Evolutionary conservation across 1,140 invertebrate genomes (phyloP).

Genomic region (Eumeta japonica): DNA sequence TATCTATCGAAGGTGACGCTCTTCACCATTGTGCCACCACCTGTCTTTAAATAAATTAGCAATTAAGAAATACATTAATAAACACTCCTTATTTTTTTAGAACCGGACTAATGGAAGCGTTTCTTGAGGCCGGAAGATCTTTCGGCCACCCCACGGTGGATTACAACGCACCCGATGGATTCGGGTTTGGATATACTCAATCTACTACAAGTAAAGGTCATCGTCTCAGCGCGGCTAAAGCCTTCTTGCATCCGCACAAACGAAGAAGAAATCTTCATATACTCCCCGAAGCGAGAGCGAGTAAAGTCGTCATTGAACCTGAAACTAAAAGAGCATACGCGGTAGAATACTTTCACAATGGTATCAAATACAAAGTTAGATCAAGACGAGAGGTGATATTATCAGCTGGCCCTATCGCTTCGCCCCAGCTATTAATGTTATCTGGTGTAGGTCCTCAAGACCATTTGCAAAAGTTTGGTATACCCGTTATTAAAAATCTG

Average conservation of each 20-base stretch:
- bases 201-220: slow-evolving; percentile 62
- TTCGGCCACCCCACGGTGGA: slow-evolving; percentile 62
- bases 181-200: slow-evolving; percentile 68
- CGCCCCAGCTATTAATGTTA: slow-evolving; percentile 78
- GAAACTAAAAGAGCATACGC: slow-evolving; percentile 64
- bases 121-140: slow-evolving; percentile 63
- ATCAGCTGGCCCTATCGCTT: slow-evolving; percentile 74
- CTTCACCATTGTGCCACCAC: too few species aligned
- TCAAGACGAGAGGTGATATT: slow-evolving; percentile 68
- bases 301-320: slow-evolving; percentile 64
- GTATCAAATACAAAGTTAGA: slow-evolving; percentile 44
- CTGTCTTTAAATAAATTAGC: slow-evolving; percentile 1
- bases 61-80: not conserved
- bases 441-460: slow-evolving; percentile 77
- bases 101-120: slow-evolving; percentile 60
- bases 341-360: slow-evolving; percentile 63
- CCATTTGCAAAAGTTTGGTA: slow-evolving; percentile 65
- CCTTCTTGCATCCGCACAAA: slow-evolving; percentile 60
- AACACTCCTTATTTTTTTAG: slow-evolving; percentile 37
- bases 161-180: slow-evolving; percentile 65
- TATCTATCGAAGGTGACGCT: too few species aligned
- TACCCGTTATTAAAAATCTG: slow-evolving; percentile 65
- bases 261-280: slow-evolving; percentile 69
- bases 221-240: slow-evolving; percentile 58
- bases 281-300: slow-evolving; percentile 59